Percentiles rank a stretch among this genome's conserved stretches.
These are phyloP conservation scores for Aphis craccivora DNA, from an alignment of 1,140 invertebrate species.

Conservation along the genomic window DNA sequence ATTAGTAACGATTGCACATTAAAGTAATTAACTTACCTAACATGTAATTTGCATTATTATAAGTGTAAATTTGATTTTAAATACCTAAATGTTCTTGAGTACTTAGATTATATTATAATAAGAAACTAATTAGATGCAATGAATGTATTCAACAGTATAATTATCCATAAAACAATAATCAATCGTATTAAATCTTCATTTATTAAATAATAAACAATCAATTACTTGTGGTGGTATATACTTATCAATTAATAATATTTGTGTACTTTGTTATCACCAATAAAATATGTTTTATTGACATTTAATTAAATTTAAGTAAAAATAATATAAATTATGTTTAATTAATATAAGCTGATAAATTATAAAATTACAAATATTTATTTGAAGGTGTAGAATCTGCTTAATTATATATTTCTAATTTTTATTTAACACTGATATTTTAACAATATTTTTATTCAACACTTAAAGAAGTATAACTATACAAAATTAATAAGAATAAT, in stretches of 20 bases:
- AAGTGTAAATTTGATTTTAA: background rate
- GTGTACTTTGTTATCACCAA: background rate
- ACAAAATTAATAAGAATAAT: background rate
- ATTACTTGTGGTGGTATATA: background rate
- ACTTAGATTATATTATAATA: background rate
- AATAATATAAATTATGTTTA: background rate
- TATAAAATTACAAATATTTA: background rate
- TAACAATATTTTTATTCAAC: background rate
- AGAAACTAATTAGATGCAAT: background rate
- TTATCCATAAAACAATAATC: background rate
- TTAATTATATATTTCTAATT: background rate
- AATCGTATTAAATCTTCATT: background rate
- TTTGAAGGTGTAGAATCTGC: background rate
- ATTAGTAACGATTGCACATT: background rate
- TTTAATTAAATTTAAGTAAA: background rate
- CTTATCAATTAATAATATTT: background rate
- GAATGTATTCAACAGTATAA: background rate
- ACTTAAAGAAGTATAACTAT: background rate
- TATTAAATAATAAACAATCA: conserved; percentile 1
- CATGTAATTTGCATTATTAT: background rate
- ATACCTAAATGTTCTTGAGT: background rate
- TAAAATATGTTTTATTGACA: background rate
- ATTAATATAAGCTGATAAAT: background rate
- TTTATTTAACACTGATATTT: background rate
- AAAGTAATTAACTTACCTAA: background rate